Conservation (phyloP, 2,888 invertebrate species). For the Idaea dimidiata region DNA sequence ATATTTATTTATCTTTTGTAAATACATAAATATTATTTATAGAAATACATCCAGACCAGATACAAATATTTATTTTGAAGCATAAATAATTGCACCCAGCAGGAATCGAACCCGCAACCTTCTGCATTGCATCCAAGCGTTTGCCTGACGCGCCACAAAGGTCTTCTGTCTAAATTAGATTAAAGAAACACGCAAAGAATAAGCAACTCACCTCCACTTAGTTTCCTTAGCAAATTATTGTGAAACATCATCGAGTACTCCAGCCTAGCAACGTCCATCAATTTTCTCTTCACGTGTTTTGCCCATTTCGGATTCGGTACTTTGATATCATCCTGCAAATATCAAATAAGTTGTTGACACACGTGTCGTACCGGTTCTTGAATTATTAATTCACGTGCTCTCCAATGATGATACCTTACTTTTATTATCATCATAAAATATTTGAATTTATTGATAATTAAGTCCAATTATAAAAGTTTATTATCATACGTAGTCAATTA, state of each 20-base stretch:
- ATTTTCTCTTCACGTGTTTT: conserved; percentile 72
- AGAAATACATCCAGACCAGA: no score
- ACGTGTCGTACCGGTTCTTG: background rate
- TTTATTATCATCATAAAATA: background rate
- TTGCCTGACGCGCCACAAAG: no score
- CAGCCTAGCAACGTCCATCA: conserved; percentile 72
- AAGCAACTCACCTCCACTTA: conserved; percentile 73
- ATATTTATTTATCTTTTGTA: no score
- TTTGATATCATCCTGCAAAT: conserved; percentile 69
- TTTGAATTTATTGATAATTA: conserved; percentile 10
- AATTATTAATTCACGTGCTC: background rate
- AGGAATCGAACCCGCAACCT: no score
- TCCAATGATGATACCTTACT: background rate
- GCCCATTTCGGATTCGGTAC: conserved; percentile 80
- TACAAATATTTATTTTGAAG: no score
- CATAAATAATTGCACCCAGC: no score
- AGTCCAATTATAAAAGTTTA: no score
- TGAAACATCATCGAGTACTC: conserved; percentile 80
- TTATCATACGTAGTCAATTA: no score
- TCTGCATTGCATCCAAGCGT: no score
- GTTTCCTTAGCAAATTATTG: conserved; percentile 66
- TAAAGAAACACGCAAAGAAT: background rate
- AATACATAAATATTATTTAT: no score
- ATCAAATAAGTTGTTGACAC: conserved; percentile 2
- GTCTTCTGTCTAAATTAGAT: no score